These are phyloP conservation scores for Euwallacea fornicatus DNA, from an alignment of 1,140 invertebrate genomes.

Conservation along the genomic window DNA sequence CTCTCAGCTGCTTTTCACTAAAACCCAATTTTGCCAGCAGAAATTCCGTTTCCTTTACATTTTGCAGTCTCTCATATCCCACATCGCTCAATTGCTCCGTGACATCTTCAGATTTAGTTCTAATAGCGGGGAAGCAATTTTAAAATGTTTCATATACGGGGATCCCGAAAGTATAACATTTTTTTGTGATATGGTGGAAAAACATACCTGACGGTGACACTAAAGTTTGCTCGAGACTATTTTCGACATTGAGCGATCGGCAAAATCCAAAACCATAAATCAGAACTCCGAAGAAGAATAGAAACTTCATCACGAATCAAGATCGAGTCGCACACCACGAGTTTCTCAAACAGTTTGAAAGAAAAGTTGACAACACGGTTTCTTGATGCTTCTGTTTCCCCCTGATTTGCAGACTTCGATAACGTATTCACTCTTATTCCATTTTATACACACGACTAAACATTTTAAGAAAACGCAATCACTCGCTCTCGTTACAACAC, in stretches of 20 bases:
- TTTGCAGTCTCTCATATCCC: not conserved
- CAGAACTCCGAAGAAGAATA: constrained; percentile 26
- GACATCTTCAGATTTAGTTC: not conserved
- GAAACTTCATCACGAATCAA: constrained; percentile 31
- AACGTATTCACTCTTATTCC: constrained; percentile 33
- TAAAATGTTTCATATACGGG: no score
- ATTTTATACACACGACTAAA: constrained; percentile 29
- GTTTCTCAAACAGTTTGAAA: constrained; percentile 26
- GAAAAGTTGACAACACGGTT: constrained; percentile 31
- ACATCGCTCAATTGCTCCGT: not conserved
- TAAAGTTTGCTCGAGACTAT: not conserved
- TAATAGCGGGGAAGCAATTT: not conserved
- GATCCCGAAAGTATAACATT: not conserved
- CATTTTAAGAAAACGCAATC: constrained; percentile 24
- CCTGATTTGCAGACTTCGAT: constrained; percentile 35
- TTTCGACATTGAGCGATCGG: constrained; percentile 12
- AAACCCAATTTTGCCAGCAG: not conserved
- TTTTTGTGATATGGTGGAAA: constrained; percentile 14
- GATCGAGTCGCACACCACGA: constrained; percentile 20
- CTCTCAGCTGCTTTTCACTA: not conserved
- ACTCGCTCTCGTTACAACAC: constrained; percentile 2
- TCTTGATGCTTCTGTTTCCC: constrained; percentile 38
- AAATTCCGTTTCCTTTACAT: not conserved
- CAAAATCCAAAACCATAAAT: constrained; percentile 21
- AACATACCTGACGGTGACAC: constrained; percentile 9